phyloP scores from a whole-genome alignment of 2,888 invertebrate species.

The Chironomus riparius region DNA sequence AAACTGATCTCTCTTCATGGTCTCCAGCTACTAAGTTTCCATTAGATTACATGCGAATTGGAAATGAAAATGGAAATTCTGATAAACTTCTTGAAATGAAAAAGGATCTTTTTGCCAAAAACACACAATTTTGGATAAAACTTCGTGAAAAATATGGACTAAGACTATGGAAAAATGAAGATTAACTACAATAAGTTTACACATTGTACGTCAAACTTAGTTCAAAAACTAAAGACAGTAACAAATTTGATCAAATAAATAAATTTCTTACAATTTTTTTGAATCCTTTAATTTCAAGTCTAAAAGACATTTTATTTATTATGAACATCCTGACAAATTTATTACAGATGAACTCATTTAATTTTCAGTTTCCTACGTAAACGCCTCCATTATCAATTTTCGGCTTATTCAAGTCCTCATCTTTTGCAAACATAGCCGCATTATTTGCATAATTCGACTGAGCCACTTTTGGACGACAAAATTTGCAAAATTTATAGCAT shows the following conservation, averaged over 20 bases:
- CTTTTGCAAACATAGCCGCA: not conserved
- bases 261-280: no score
- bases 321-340: no score
- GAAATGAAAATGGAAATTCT: conserved; percentile 49
- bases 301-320: no score
- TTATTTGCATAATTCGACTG: conserved; percentile 18
- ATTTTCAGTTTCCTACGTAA: conserved; percentile 5
- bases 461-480: not conserved
- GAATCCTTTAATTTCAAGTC: no score
- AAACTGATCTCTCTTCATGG: conserved; percentile 47
- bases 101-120: conserved; percentile 34
- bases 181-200: no score
- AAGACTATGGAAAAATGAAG: no score
- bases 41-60: conserved; percentile 40
- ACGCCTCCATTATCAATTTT: conserved; percentile 15
- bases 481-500: conserved; percentile 2
- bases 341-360: no score
- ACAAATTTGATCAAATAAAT: no score
- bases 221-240: no score
- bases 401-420: not conserved
- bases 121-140: conserved; percentile 55
- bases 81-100: conserved; percentile 46
- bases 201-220: no score
- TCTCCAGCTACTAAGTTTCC: conserved; percentile 42
- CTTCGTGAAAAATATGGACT: conserved; percentile 33